Evolutionary conservation across 2,113 vertebrate species (phyloP), one percentile per base, ranked within the genome.

Genomic region (Rhinogobius similis): DNA sequence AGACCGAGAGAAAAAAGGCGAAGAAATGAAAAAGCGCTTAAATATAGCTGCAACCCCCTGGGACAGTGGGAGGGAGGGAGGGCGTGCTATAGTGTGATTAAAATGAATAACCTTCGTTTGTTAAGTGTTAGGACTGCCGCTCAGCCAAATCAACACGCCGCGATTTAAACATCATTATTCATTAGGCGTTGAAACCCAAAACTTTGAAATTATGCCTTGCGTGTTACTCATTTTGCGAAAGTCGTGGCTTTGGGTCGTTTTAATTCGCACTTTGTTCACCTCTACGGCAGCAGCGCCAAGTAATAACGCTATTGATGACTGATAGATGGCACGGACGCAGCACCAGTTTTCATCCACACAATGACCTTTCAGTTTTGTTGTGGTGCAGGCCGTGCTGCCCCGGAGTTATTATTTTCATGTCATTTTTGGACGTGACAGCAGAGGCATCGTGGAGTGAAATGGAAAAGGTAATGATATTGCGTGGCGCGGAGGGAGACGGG

Each of bases 21-120:
- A 77, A 83, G 76, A 84, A 86, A 87, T 87, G 81, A 90, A 87
- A 85, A 90, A 86, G 81, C 84, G 87, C 82, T 91, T 89, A 92
- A 92, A 90, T 90, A 91, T 90, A 92, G 88, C 78, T 86, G 88
- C 78, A 87, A 78, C 81, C 85, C 85, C 78, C 70, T 75, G 83
- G 85, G 89, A 88, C 61, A 75, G 46, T 50, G 46, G 46, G 84
- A 50, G 75, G 75, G 75, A 72, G 81, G 82, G 78, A 78, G 85
- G 81, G 83, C 11, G 59, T 73, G 86, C 87, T 77, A 79, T 77
- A 55, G 76, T 87, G 86, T 92, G 88, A 91, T 90, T 90, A 90
- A 84, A 89, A 86, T 77, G 86, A 89, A 86, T 87, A 91, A 89
- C 84, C 90, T 90, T 91, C 79, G 71, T 83, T 86, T 87, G 79